phyloP scores from a whole-genome alignment of 2,888 invertebrate genomes.

The Cryptus armator region DNA sequence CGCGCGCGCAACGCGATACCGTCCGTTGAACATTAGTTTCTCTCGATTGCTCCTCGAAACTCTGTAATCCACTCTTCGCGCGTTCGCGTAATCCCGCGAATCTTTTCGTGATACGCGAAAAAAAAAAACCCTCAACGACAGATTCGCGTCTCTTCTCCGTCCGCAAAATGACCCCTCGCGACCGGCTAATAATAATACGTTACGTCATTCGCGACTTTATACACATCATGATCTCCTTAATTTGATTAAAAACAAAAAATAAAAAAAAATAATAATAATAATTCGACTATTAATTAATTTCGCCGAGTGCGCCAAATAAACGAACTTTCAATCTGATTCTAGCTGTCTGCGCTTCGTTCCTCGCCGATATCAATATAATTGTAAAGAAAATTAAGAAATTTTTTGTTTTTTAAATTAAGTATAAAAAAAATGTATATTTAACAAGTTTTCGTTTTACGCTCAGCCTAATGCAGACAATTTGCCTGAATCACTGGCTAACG shows the following conservation, averaged over 20 bases:
- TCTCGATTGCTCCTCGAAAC: slow-evolving; percentile 31
- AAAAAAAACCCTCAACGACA: slow-evolving; percentile 3
- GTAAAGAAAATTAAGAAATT: slow-evolving; percentile 18
- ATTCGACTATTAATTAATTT: slow-evolving; percentile 63
- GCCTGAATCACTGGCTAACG: neutral
- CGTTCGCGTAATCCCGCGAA: slow-evolving; percentile 16
- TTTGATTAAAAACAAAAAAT: slow-evolving; percentile 42
- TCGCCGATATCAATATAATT: slow-evolving; percentile 29
- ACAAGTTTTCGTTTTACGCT: neutral
- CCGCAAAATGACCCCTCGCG: slow-evolving; percentile 18
- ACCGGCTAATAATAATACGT: slow-evolving; percentile 48
- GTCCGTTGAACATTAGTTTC: slow-evolving; percentile 2
- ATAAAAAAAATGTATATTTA: neutral
- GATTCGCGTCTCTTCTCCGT: neutral
- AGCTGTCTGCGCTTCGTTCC: slow-evolving; percentile 7
- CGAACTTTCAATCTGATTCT: slow-evolving; percentile 35
- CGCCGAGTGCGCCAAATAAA: slow-evolving; percentile 75
- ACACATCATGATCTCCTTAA: slow-evolving; percentile 52
- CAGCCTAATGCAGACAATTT: neutral
- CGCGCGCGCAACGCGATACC: slow-evolving; percentile 20
- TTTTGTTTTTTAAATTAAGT: neutral
- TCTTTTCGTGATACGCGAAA: neutral
- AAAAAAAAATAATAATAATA: neutral
- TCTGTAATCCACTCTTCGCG: neutral
- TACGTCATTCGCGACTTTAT: slow-evolving; percentile 57